Conservation (phyloP, 2,113 vertebrate genomes). For the Aegithalos caudatus region DNA sequence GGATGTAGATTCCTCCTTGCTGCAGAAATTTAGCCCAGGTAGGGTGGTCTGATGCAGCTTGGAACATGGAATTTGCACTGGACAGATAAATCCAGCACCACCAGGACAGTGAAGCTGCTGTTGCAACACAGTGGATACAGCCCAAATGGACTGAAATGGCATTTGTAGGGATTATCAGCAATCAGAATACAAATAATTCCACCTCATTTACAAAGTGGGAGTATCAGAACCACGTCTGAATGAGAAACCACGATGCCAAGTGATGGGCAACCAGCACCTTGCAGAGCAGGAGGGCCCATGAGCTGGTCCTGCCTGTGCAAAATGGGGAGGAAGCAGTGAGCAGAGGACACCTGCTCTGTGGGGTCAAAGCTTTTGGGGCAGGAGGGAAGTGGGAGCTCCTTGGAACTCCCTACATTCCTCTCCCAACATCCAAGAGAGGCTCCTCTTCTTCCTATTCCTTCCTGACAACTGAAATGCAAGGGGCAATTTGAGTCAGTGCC, state of each 20-base stretch:
- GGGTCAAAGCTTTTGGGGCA: neutral
- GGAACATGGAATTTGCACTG: neutral
- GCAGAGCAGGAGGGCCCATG: fast-evolving
- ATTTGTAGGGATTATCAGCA: neutral
- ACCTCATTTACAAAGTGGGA: neutral
- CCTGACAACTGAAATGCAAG: neutral
- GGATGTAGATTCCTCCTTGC: neutral
- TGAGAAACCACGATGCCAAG: neutral
- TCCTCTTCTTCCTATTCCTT: neutral
- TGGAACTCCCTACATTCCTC: neutral
- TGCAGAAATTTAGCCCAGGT: neutral
- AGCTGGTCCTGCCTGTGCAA: neutral
- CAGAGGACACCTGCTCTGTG: fast-evolving
- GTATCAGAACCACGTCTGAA: neutral
- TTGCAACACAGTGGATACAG: fast-evolving
- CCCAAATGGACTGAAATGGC: neutral
- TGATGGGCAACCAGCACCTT: fast-evolving
- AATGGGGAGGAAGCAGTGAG: neutral
- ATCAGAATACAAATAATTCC: neutral
- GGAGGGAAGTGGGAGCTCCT: neutral
- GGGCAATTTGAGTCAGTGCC: neutral
- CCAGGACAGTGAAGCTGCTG: neutral
- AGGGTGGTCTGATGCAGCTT: neutral
- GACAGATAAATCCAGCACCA: neutral
- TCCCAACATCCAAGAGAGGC: neutral